A percentile compares a stretch with the other conserved stretches of the same genome.
Conservation (phyloP, 2,797 vertebrate species). For the Hemitrygon akajei region DNA sequence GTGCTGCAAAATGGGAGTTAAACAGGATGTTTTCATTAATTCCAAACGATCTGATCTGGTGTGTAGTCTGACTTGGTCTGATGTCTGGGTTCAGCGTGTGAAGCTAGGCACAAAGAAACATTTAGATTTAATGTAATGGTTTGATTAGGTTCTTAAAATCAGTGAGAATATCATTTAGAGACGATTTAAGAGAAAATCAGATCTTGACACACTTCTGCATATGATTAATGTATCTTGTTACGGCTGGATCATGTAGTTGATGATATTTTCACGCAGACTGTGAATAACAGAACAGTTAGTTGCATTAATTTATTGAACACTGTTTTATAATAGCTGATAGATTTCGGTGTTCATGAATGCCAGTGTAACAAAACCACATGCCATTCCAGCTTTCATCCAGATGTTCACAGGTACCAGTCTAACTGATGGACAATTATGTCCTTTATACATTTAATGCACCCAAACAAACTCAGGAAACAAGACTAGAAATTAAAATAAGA, state of each 20-base stretch:
- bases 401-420: background rate
- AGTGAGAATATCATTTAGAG: background rate
- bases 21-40: constrained; percentile 13
- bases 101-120: background rate
- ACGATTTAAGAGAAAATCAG: background rate
- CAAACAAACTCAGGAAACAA: background rate
- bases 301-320: background rate
- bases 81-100: background rate
- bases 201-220: background rate
- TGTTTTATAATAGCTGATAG: background rate
- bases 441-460: background rate
- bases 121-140: background rate
- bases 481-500: background rate
- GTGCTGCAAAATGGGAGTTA: background rate
- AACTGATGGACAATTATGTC: background rate
- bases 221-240: background rate
- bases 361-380: background rate
- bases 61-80: background rate
- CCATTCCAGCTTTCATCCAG: background rate
- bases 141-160: background rate
- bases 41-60: background rate
- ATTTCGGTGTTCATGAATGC: background rate
- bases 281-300: background rate
- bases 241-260: background rate
- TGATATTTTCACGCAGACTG: background rate